phyloP scores from a whole-genome alignment of 1,140 invertebrate species.

The Zaprionus kolodkinae region DNA sequence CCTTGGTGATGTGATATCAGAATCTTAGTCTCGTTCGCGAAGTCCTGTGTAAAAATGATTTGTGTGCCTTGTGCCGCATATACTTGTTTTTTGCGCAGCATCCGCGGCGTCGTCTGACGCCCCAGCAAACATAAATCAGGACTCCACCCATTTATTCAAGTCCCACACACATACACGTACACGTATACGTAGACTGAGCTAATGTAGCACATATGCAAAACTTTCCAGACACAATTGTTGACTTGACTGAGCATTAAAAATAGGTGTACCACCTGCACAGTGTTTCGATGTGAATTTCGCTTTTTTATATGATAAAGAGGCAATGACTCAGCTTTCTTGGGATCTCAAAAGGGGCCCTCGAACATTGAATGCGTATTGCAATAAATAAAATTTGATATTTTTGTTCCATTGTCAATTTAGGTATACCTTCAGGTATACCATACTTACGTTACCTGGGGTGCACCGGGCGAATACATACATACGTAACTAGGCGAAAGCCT shows the following conservation, averaged over 20 bases:
- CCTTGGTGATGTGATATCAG: constrained; percentile 4
- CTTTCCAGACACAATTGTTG: constrained; percentile 27
- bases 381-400: constrained; percentile 2
- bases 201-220: constrained; percentile 12
- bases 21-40: constrained; percentile 3
- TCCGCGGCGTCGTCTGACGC: constrained; percentile 21
- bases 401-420: not conserved
- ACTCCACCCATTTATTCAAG: constrained; percentile 19
- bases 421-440: too few relatives aligned
- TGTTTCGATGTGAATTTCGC: not conserved
- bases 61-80: constrained; percentile 47
- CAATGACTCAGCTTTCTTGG: not conserved
- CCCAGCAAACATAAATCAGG: constrained; percentile 54
- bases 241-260: constrained; percentile 22
- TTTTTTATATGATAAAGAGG: not conserved
- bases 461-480: not conserved
- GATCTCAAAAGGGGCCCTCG: not conserved
- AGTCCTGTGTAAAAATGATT: constrained; percentile 48
- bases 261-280: not conserved
- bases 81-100: constrained; percentile 33
- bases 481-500: not conserved
- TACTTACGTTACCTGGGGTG: not conserved
- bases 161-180: constrained; percentile 5
- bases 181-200: constrained; percentile 7
- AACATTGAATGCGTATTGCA: not conserved